phyloP scores from a whole-genome alignment of 2,113 vertebrate species.

The Lathamus discolor region DNA sequence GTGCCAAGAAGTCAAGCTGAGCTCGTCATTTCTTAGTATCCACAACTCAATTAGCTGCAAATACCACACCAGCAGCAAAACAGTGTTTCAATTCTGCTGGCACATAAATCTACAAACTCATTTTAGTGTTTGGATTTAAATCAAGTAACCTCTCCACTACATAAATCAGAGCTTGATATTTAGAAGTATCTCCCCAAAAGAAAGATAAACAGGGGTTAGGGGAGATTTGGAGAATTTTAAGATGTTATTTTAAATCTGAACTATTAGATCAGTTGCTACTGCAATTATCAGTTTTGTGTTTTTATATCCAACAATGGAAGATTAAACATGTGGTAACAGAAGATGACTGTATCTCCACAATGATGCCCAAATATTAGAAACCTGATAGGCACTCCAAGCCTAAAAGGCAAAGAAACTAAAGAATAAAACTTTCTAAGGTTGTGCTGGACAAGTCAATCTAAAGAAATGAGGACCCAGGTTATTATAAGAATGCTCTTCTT shows the following conservation, averaged over 20 bases:
- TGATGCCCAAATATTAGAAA: background rate
- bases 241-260: background rate
- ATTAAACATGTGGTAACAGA: background rate
- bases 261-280: background rate
- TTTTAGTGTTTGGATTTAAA: background rate
- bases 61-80: constrained; percentile 43
- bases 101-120: background rate
- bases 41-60: constrained; percentile 45
- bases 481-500: background rate
- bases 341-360: background rate
- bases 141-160: background rate
- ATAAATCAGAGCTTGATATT: background rate
- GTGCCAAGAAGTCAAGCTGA: constrained; percentile 13
- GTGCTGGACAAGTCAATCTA: background rate
- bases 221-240: background rate
- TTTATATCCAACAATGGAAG: background rate
- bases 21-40: constrained; percentile 20
- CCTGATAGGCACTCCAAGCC: background rate
- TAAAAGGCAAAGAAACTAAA: background rate
- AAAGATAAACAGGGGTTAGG: background rate
- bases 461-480: background rate
- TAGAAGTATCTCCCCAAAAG: background rate
- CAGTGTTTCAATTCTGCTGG: constrained; percentile 33
- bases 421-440: background rate
- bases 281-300: background rate